A percentile compares a stretch with the other conserved stretches of the same genome.
Evolutionary conservation across 2,797 vertebrate species (phyloP).

Genomic region (Chelonia mydas): DNA sequence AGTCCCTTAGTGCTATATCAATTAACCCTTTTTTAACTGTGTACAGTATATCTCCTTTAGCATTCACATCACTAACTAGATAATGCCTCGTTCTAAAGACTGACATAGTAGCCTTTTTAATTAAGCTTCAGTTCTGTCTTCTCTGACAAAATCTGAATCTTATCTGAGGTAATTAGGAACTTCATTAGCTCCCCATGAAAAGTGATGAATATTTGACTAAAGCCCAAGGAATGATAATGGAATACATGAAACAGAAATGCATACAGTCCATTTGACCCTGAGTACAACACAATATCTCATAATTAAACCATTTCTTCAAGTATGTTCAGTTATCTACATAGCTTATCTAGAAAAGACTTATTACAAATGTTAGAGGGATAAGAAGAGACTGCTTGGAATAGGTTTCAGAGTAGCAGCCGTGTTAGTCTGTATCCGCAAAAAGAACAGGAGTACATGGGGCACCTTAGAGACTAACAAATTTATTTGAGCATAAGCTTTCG

Average conservation of each 20-base stretch:
- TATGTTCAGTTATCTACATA: not conserved
- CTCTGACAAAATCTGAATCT: not conserved
- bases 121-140: not conserved
- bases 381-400: not conserved
- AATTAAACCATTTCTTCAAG: not conserved
- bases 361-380: not conserved
- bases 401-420: too few species aligned
- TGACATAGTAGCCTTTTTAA: not conserved
- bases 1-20: not conserved
- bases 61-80: not conserved
- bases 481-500: too few species aligned
- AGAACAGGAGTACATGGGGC: too few species aligned
- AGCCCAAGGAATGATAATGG: not conserved
- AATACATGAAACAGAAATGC: not conserved
- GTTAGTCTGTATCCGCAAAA: too few species aligned
- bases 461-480: too few species aligned
- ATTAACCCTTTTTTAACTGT: not conserved
- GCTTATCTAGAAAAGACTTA: fast-evolving
- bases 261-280: fast-evolving
- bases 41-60: not conserved
- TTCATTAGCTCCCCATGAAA: not conserved
- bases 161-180: not conserved
- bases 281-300: not conserved
- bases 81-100: not conserved
- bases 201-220: not conserved